Percentiles rank a stretch among this genome's conserved stretches.
Conservation (phyloP, 2,888 invertebrate species). For the Ferdinandea cuprea region DNA sequence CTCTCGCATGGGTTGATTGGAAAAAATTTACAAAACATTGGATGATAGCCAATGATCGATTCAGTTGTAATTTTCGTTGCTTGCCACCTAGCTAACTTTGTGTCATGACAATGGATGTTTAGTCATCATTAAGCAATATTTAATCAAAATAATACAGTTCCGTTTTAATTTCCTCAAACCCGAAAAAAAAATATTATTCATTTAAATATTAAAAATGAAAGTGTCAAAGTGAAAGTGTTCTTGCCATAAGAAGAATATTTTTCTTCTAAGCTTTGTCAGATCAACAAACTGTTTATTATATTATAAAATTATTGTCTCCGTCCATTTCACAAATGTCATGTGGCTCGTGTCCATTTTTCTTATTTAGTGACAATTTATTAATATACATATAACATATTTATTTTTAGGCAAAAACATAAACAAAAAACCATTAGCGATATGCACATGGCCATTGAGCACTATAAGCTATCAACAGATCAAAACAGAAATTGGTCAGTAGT, state of each 20-base stretch:
- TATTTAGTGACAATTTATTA: slow-evolving; percentile 57
- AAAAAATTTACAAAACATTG: neutral
- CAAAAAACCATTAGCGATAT: slow-evolving; percentile 40
- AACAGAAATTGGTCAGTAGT: slow-evolving; percentile 54
- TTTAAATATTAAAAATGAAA: too few species aligned
- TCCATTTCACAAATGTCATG: slow-evolving; percentile 36
- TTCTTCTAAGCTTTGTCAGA: too few species aligned
- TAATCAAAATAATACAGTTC: too few species aligned
- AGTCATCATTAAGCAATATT: too few species aligned
- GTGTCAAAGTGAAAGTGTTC: too few species aligned
- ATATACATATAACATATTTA: slow-evolving; percentile 49
- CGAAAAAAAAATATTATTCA: too few species aligned
- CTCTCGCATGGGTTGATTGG: too few species aligned
- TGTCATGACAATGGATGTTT: too few species aligned
- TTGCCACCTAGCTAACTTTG: too few species aligned
- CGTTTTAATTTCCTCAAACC: too few species aligned
- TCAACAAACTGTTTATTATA: slow-evolving; percentile 50
- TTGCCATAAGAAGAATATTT: too few species aligned
- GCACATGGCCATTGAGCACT: slow-evolving; percentile 43
- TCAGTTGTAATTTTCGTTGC: too few species aligned
- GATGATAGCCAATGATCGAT: neutral
- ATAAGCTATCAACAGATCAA: slow-evolving; percentile 25
- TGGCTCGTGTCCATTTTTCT: slow-evolving; percentile 23
- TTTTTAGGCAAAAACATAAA: slow-evolving; percentile 30
- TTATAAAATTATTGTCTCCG: slow-evolving; percentile 35